phyloP scores from a whole-genome alignment of 2,888 invertebrate genomes.

The Macrostomum cliftonense region DNA sequence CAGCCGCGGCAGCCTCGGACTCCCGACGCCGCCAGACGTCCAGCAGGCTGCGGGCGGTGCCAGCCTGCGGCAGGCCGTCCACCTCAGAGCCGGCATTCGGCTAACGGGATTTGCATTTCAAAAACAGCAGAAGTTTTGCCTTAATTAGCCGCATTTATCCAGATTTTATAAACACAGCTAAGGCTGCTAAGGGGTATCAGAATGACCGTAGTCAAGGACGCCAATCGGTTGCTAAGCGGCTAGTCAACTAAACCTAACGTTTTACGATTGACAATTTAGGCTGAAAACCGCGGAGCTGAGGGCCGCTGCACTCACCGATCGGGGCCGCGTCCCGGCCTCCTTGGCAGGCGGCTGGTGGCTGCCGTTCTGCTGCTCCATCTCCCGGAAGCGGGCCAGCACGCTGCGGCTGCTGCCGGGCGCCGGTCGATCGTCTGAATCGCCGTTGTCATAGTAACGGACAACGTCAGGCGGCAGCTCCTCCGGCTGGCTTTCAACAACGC shows the following conservation, averaged over 20 bases:
- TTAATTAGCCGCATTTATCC: too few relatives aligned
- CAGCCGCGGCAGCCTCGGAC: conserved; percentile 1
- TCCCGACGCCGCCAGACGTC: conserved; percentile 69
- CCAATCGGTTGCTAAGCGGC: too few relatives aligned
- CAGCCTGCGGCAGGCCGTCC: conserved; percentile 41
- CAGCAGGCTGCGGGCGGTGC: conserved; percentile 61
- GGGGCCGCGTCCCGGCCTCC: too few relatives aligned
- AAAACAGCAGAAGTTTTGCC: too few relatives aligned
- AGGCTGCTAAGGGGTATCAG: too few relatives aligned
- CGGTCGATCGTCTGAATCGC: conserved; percentile 1
- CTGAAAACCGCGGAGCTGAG: neutral
- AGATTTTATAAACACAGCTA: too few relatives aligned
- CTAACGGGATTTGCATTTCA: too few relatives aligned
- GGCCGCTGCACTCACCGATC: neutral
- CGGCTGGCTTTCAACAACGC: conserved; percentile 8
- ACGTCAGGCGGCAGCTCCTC: conserved; percentile 5
- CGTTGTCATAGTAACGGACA: neutral
- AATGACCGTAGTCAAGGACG: too few relatives aligned
- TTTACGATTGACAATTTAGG: too few relatives aligned
- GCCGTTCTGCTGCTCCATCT: conserved; percentile 1
- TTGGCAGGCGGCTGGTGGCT: too few relatives aligned
- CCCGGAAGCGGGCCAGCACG: conserved; percentile 6
- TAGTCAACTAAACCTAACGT: too few relatives aligned
- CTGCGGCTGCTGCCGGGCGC: neutral
- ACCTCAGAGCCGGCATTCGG: conserved; percentile 30